Conservation (phyloP, 2,888 invertebrate genomes). For the Adelphocoris suturalis region DNA sequence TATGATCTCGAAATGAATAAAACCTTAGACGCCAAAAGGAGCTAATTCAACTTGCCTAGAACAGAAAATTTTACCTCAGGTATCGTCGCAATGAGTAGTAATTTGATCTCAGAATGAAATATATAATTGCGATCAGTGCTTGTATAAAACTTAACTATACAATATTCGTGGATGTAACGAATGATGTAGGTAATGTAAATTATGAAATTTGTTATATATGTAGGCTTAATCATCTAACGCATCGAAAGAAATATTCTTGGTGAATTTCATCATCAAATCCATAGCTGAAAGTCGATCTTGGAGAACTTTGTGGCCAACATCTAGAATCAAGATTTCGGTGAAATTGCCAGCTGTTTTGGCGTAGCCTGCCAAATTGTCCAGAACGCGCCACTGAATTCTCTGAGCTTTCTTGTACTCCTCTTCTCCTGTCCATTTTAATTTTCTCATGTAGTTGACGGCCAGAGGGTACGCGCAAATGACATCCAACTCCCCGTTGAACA, state of each 20-base stretch:
- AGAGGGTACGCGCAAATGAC: slow-evolving; percentile 94
- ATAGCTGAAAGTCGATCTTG: slow-evolving; percentile 83
- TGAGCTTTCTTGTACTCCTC: slow-evolving; percentile 84
- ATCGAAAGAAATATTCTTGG: not conserved
- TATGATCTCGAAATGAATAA: too few species aligned
- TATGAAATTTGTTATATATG: too few species aligned
- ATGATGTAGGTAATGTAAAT: too few species aligned
- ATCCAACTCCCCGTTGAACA: slow-evolving; percentile 94
- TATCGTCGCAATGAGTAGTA: too few species aligned
- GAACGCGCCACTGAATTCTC: slow-evolving; percentile 84
- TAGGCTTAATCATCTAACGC: not conserved
- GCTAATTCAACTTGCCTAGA: too few species aligned
- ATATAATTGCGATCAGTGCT: too few species aligned
- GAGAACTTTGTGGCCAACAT: slow-evolving; percentile 91
- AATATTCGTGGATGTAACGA: too few species aligned
- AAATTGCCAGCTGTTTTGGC: slow-evolving; percentile 86
- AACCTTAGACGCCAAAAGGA: too few species aligned
- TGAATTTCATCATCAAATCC: not conserved
- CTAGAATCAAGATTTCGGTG: slow-evolving; percentile 86
- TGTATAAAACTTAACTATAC: too few species aligned
- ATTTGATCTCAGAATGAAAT: too few species aligned
- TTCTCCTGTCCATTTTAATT: slow-evolving; percentile 83
- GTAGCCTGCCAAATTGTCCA: slow-evolving; percentile 86
- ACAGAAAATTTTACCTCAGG: too few species aligned
- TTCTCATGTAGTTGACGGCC: slow-evolving; percentile 80